Evolutionary conservation across 2,888 invertebrate genomes (phyloP), one percentile per base, ranked within the genome.

Genomic region (Mesopsocus fuscifrons): DNA sequence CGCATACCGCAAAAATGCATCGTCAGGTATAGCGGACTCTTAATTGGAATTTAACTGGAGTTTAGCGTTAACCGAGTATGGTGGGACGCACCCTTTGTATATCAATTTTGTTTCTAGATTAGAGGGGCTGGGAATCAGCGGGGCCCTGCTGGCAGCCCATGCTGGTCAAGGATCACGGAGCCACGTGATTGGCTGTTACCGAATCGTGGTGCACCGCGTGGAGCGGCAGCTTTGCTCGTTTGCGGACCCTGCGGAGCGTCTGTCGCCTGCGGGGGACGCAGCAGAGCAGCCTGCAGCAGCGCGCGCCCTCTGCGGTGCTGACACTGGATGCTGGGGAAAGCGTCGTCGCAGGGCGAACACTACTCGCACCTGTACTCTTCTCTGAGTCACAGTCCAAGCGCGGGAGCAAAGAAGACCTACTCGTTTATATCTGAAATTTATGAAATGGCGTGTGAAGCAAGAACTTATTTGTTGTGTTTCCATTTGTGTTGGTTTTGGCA

Each of bases 111-210:
- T 5, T 38, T 38, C 21, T 11, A 38, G 38, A 43, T 57, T 77
- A 34, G 56, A 62, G 42, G 65, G 67, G 18, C 58, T 74, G 31
- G 78, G 78, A 1, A 71, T 79, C 30, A 66, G 62, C 11, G 60
- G 66, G 1, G 66, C 67, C 44, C 69, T 72, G 65, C 57, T 78
- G 34, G 61, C 64, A 42, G 62, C 65, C 30, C 64, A 71, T 16
- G 59, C 64, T 16, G 61, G 62, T 32, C 67, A 67, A 47, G 74
- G 76, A 22, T 72, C 74, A 2, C 62, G 72, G 41, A 74, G 71
- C 51, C 68, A 73, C 48, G 65, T 79, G 30, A 73, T 75, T 38
- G 79, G 79, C 8, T 72, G 75, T 38, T 81, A 78, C 57, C 64
- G 80, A 34, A 78, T 81, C 46, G 63, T 77, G 26, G 63, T 77